Evolutionary conservation across 2,113 vertebrate genomes (phyloP), one percentile per base, ranked within the genome.

Genomic region (Polyodon spathula): DNA sequence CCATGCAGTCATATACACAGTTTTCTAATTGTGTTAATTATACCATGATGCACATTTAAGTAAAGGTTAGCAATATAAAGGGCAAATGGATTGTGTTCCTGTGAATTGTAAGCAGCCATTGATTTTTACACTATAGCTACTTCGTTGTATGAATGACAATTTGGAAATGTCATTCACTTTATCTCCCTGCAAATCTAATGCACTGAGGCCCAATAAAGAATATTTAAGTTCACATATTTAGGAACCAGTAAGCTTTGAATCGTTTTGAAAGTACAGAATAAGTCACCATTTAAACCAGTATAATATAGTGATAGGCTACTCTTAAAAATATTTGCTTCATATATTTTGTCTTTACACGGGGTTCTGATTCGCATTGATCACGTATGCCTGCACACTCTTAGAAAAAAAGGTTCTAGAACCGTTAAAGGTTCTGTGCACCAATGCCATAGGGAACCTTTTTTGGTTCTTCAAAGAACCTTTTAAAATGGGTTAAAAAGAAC

Each of bases 21-120:
- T 27, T 27, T 27, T 27, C 27, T 74, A 55, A 55, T 86, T 80
- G 82, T 82, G 87, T 86, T 88, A 81, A 86, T 86, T 84, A 83
- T 37, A 55, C 84, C 84, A 86, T 80, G 81, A 81, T 87, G 84
- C 82, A 85, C 85, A 86, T 86, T 86, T 88, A 88, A 86, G 82
- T 81, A 88, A 89, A 86, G 85, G 86, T 86, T 89, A 85, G 81
- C 81, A 84, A 86, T 81, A 89, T 87, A 88, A 87, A 87, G 85
- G 82, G 85, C 83, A 86, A 85, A 84, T 81, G 84, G 80, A 84
- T 85, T 82, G 85, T 71, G 78, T 83, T 71, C 81, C 82, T 82
- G 86, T 86, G 86, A 87, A 87, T 89, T 86, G 85, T 84, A 87
- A 89, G 75, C 74, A 82, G 82, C 71, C 85, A 89, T 87, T 84